Percentiles rank a stretch among this genome's conserved stretches.
Evolutionary conservation across 2,113 vertebrate species (phyloP).

Genomic region (Cavia porcellus): DNA sequence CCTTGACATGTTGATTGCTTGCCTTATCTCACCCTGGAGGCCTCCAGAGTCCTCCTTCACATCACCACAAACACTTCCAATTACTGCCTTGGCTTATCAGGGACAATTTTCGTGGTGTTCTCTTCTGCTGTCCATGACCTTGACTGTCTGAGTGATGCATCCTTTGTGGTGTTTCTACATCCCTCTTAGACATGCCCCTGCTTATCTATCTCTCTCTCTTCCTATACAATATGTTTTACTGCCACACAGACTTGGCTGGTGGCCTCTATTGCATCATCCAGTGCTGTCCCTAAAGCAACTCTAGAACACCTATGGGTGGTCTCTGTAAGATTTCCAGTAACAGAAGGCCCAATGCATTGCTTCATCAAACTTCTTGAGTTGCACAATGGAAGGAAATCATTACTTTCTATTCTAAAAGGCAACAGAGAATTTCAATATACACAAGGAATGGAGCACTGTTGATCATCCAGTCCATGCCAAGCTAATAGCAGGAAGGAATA

Average conservation of each 20-base stretch:
- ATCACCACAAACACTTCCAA: slow-evolving; percentile 67
- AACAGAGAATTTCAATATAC: slow-evolving; percentile 62
- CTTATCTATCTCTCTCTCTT: slow-evolving; percentile 43
- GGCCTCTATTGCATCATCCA: neutral
- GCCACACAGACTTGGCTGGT: neutral
- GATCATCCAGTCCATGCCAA: neutral
- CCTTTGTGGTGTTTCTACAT: slow-evolving; percentile 40
- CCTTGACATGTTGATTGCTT: slow-evolving; percentile 67
- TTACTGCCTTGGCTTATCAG: slow-evolving; percentile 70
- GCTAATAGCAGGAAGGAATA: slow-evolving; percentile 60
- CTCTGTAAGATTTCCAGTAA: slow-evolving; percentile 50
- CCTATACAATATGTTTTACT: slow-evolving; percentile 6
- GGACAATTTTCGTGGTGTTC: slow-evolving; percentile 14
- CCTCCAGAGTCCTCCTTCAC: slow-evolving; percentile 54
- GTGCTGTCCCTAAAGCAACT: neutral
- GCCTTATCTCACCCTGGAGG: slow-evolving; percentile 66
- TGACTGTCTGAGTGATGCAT: slow-evolving; percentile 48
- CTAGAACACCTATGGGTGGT: neutral
- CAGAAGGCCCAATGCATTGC: neutral
- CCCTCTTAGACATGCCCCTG: neutral
- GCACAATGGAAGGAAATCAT: slow-evolving; percentile 74
- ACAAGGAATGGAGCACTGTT: slow-evolving; percentile 29
- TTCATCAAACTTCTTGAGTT: slow-evolving; percentile 26
- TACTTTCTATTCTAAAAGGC: slow-evolving; percentile 57
- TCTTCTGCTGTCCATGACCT: slow-evolving; percentile 27